These are phyloP conservation scores for Helobdella robusta DNA, from an alignment of 2,888 invertebrate species.

Conservation along the genomic window DNA sequence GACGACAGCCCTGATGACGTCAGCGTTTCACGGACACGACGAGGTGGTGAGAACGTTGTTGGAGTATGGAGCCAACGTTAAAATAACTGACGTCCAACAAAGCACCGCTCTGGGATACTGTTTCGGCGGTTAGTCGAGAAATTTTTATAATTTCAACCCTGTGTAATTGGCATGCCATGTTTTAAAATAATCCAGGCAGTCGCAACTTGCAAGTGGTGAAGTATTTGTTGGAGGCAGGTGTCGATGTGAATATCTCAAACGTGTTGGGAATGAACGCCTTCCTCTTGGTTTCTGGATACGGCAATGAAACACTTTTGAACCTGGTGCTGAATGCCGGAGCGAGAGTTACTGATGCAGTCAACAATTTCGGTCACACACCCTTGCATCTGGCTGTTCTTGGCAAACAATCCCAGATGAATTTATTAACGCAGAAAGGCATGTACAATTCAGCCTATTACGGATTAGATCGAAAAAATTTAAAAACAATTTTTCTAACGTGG, in stretches of 20 bases:
- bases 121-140: conserved; percentile 34
- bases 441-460: conserved; percentile 24
- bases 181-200: conserved; percentile 11
- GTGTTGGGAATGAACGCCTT: conserved; percentile 37
- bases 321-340: conserved; percentile 34
- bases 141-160: not conserved
- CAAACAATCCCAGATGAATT: conserved; percentile 33
- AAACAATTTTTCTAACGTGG: conserved; percentile 34
- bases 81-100: conserved; percentile 34
- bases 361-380: conserved; percentile 37
- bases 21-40: conserved; percentile 37
- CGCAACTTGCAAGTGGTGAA: conserved; percentile 10
- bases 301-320: conserved; percentile 32
- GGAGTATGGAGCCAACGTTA: conserved; percentile 32
- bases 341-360: conserved; percentile 30
- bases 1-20: conserved; percentile 37
- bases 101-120: conserved; percentile 37
- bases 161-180: not conserved
- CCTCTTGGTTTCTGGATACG: conserved; percentile 37
- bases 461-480: conserved; percentile 34
- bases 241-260: conserved; percentile 37
- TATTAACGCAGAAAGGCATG: conserved; percentile 15
- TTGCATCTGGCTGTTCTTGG: conserved; percentile 36
- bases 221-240: conserved; percentile 31
- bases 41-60: conserved; percentile 34